A percentile compares a stretch with the other conserved stretches of the same genome.
Evolutionary conservation across 2,113 vertebrate genomes (phyloP).

Genomic region (Scomber scombrus): DNA sequence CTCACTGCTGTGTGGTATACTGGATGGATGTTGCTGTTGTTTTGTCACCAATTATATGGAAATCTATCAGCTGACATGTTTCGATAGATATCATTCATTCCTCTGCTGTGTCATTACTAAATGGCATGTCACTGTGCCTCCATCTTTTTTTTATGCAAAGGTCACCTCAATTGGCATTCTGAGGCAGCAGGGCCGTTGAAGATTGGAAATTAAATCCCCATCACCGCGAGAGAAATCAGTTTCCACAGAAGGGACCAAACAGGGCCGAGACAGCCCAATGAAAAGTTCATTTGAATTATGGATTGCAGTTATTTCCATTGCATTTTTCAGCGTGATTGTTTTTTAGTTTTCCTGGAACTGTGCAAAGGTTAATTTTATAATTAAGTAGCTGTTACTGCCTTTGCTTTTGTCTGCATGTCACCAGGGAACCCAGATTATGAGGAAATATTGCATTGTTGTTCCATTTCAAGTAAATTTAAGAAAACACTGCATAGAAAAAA

Average conservation of each 20-base stretch:
- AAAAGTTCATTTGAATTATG: slow-evolving; percentile 72
- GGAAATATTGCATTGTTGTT: slow-evolving; percentile 20
- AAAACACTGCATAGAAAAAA: neutral
- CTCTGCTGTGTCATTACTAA: slow-evolving; percentile 12
- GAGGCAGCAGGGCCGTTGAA: slow-evolving; percentile 38
- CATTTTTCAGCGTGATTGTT: slow-evolving; percentile 67
- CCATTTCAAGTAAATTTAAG: slow-evolving; percentile 3
- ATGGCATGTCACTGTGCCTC: slow-evolving; percentile 34
- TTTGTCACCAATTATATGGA: neutral
- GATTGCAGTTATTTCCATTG: slow-evolving; percentile 45
- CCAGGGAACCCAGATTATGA: slow-evolving; percentile 22
- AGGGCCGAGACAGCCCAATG: slow-evolving; percentile 16
- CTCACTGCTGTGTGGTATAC: neutral
- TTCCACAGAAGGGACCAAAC: slow-evolving; percentile 37
- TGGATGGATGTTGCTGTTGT: neutral
- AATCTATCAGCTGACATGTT: slow-evolving; percentile 1
- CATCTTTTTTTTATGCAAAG: slow-evolving; percentile 63
- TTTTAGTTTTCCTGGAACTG: slow-evolving; percentile 42
- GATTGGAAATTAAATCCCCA: slow-evolving; percentile 62
- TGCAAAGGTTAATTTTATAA: slow-evolving; percentile 77
- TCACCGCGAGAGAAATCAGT: slow-evolving; percentile 58
- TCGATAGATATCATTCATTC: slow-evolving; percentile 15
- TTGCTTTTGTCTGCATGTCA: slow-evolving; percentile 40
- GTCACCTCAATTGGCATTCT: slow-evolving; percentile 62
- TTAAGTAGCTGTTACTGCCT: slow-evolving; percentile 50